Percentiles rank a stretch among this genome's conserved stretches.
These are phyloP conservation scores for Neogobius melanostomus DNA, from an alignment of 2,113 vertebrate species.

Conservation along the genomic window DNA sequence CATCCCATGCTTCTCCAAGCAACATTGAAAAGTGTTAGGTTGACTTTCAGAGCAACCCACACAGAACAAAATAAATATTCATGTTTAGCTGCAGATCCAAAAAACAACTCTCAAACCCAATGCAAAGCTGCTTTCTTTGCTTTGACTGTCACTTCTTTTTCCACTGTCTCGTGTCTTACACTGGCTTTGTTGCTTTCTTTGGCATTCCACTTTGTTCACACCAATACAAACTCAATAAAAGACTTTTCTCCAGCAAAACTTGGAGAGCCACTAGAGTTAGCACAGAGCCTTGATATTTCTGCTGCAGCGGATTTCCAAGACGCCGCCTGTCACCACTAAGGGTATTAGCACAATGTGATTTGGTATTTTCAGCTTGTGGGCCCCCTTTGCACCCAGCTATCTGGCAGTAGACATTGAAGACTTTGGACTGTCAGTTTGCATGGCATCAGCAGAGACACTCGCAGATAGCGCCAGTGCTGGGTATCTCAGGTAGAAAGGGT, in stretches of 20 bases:
- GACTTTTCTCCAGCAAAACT: conserved; percentile 30
- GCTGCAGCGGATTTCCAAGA: conserved; percentile 50
- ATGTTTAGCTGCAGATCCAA: conserved; percentile 15
- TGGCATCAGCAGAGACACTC: conserved; percentile 60
- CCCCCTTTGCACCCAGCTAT: conserved; percentile 39
- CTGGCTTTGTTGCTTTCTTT: conserved; percentile 32
- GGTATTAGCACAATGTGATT: conserved; percentile 68
- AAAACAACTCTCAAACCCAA: conserved; percentile 13
- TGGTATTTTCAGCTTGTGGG: conserved; percentile 60
- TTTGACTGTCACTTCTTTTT: conserved; percentile 20
- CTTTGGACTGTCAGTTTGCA: conserved; percentile 65
- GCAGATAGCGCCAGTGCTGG: conserved; percentile 62
- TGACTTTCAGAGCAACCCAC: not conserved
- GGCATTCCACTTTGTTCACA: conserved; percentile 31
- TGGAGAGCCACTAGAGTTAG: conserved; percentile 33
- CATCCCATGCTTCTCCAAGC: not conserved
- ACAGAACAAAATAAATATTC: not conserved
- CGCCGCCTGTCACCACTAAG: conserved; percentile 48
- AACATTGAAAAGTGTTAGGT: not conserved
- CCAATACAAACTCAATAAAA: conserved; percentile 41
- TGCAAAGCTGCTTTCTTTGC: conserved; percentile 10
- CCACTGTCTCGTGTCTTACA: conserved; percentile 9
- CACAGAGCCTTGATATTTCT: conserved; percentile 46
- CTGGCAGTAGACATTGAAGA: conserved; percentile 53
- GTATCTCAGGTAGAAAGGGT: conserved; percentile 66